Base-by-base conservation (phyloP, 2,113 vertebrate genomes). In the Petrocephalus microphthalmus region DNA sequence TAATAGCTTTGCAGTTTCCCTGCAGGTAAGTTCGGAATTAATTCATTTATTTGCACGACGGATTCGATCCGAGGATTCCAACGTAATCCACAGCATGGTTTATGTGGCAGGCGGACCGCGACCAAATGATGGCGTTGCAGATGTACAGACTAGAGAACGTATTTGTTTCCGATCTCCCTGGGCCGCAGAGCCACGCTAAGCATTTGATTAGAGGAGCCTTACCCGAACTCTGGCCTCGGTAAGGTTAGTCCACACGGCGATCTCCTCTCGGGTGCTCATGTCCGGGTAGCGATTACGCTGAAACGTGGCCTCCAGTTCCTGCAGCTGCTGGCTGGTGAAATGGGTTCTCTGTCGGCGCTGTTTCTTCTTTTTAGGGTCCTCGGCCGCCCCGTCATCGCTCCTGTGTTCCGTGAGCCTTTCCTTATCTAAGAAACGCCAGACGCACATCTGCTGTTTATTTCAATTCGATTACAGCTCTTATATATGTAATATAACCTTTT, bases 231-330 rank as follows among this genome's bases (percentile, higher is more conserved):
- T 94, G 56, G 98, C 98, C 93, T 99, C 98, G 0, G 98, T 99
- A 91, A 99, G 97, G 94, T 99, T 99, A 93, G 98, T 99, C 98
- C 98, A 99, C 82, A 99, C 98, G 0, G 98, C 98, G 90, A 99
- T 99, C 94, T 99, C 98, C 95, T 99, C 98, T 89, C 98, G 88
- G 94, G 97, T 99, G 94, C 97, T 98, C 98, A 99, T 99, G 93
- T 99, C 98, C 0, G 98, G 98, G 92, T 99, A 99, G 88, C 98
- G 97, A 94, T 99, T 99, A 91, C 98, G 91, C 94, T 99, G 98
- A 93, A 99, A 99, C 22, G 98, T 99, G 91, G 97, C 96, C 87
- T 99, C 98, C 91, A 99, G 96, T 95, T 99, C 98, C 92, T 99
- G 98, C 89, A 99, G 94, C 95, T 99, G 98, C 92, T 99, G 98